Conservation (phyloP, 92 coral and sea anemone species). For the Chrysogorgia sp. region DNA sequence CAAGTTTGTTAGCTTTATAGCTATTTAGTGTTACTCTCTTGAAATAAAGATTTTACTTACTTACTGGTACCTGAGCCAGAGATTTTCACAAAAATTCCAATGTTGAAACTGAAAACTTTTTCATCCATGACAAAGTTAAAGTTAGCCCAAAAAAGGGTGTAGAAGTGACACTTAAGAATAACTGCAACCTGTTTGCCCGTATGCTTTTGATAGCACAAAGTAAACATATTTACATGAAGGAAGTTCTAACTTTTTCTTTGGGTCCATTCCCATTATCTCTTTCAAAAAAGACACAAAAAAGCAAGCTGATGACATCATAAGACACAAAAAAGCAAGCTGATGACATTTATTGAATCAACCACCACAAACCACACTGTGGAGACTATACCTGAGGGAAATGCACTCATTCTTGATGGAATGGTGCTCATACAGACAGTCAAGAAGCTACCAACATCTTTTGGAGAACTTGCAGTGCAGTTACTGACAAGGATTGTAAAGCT, state of each 20-base stretch:
- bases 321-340: conserved; percentile 32
- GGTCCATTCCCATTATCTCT: conserved; percentile 23
- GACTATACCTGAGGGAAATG: conserved; percentile 43
- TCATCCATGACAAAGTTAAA: conserved; percentile 31
- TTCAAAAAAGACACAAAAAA: background rate
- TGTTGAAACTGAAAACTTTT: conserved; percentile 15
- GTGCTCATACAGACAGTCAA: conserved; percentile 53
- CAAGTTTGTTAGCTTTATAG: no score
- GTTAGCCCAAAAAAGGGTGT: conserved; percentile 5
- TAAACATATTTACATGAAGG: conserved; percentile 26
- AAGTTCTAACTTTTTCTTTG: conserved; percentile 23
- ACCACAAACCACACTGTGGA: background rate
- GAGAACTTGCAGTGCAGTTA: conserved; percentile 64
- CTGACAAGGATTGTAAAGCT: conserved; percentile 52
- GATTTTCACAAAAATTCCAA: conserved; percentile 12
- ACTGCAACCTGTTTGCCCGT: conserved; percentile 20
- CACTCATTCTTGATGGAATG: conserved; percentile 72
- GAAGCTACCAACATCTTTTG: conserved; percentile 63
- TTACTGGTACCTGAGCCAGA: conserved; percentile 20
- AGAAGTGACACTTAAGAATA: conserved; percentile 12
- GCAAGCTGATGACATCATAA: conserved; percentile 18
- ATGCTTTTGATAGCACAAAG: conserved; percentile 31
- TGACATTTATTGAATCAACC: conserved; percentile 5
- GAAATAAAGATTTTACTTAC: no score
- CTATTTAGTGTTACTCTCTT: no score